phyloP scores from a whole-genome alignment of 1,140 invertebrate species.

The Mya arenaria region DNA sequence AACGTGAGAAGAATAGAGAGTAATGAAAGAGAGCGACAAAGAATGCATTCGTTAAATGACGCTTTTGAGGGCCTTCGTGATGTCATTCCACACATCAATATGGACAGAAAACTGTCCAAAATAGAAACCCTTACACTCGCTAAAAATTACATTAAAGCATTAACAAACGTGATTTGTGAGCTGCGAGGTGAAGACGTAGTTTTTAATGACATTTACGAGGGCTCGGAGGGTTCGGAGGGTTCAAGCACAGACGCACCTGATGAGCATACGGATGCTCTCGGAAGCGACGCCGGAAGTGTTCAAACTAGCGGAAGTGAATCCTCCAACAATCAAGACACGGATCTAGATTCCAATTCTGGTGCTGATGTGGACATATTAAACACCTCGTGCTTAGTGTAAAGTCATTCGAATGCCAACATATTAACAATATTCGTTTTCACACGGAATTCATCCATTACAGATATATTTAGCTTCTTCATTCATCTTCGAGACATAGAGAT shows the following conservation, averaged over 20 bases:
- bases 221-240: constrained; percentile 14
- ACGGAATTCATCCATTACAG: no score
- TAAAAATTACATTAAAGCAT: constrained; percentile 94
- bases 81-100: constrained; percentile 93
- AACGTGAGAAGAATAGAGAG: constrained; percentile 91
- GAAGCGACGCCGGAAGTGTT: constrained; percentile 19
- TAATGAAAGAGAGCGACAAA: constrained; percentile 92
- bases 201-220: constrained; percentile 49
- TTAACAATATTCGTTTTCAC: no score
- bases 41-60: constrained; percentile 94
- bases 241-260: constrained; percentile 17
- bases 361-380: constrained; percentile 41
- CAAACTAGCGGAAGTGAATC: constrained; percentile 48
- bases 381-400: constrained; percentile 13
- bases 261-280: constrained; percentile 26
- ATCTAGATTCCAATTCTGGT: constrained; percentile 54
- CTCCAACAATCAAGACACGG: constrained; percentile 36
- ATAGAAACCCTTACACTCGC: constrained; percentile 93
- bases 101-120: constrained; percentile 92
- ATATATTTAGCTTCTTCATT: no score
- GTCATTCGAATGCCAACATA: neutral
- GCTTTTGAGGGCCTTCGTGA: constrained; percentile 93
- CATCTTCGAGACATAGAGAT: no score
- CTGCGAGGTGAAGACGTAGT: constrained; percentile 85
- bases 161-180: constrained; percentile 93